Evolutionary conservation across 2,888 invertebrate species (phyloP), one percentile per base, ranked within the genome.

Genomic region (Rhagonycha lutea): DNA sequence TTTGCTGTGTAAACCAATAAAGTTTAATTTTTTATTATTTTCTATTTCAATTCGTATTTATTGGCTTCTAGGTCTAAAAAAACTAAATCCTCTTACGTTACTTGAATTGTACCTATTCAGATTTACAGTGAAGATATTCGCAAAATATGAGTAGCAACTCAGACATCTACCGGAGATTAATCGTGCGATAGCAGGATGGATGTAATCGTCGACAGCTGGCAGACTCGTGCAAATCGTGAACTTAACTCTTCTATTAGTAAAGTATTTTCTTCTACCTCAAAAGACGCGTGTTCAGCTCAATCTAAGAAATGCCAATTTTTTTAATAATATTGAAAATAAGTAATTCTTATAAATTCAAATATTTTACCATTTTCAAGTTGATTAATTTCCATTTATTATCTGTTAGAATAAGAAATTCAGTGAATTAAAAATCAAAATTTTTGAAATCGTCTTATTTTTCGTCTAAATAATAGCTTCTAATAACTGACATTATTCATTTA

Each of bases 121-220:
- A 80, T 80, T 74, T 74, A 68, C 79, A 73, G 76, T 70, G 61
- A 74, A 80, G 80, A 80, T 80, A 80, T 76, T 78, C 76, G 77
- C 77, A 70, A 80, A 78, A 79, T 80, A 80, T 80, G 80, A 80
- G 79, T 78, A 78, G 73, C 80, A 69, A 70, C 72, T 61, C 74
- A 76, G 69, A 73, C 74, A 68, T 79, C 80, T 80, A 80, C 76
- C 79, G 79, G 78, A 80, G 80, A 80, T 80, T 75, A 79, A 80
- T 80, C 80, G 78, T 72, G 72, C 63, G 80, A 80, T 80, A 80
- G 74, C 61, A 75, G 75, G 78, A 80, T 80, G 77, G 79, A 80
- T 79, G 80, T 74, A 75, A 71, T 73, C 75, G 80, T 76, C 76
- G 80, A 80, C 80, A 80, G 78, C 79, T 78, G 79, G 72, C 68